Evolutionary conservation across 1,140 invertebrate genomes (phyloP).

Genomic region (Brachionus rubens): DNA sequence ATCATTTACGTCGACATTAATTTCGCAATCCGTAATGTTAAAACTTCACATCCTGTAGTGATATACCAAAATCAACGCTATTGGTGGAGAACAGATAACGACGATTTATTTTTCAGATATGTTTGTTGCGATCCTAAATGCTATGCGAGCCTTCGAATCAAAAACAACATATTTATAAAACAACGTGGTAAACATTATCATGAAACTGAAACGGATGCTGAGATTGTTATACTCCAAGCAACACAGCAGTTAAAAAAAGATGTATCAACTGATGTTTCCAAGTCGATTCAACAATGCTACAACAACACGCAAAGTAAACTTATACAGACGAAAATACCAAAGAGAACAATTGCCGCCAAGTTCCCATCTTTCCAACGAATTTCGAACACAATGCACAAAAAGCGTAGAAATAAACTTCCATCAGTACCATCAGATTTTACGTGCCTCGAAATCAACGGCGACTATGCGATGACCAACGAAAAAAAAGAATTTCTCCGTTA

Average conservation of each 20-base stretch:
- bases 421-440: background rate
- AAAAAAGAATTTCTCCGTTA: too few relatives aligned
- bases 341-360: background rate
- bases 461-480: background rate
- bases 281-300: conserved; percentile 4
- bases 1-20: too few relatives aligned
- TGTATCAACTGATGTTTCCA: background rate
- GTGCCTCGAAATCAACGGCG: background rate
- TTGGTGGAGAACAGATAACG: conserved; percentile 1
- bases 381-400: background rate
- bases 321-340: background rate
- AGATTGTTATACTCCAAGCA: background rate
- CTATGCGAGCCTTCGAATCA: background rate
- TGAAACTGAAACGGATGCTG: background rate
- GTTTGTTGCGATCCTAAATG: background rate
- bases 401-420: background rate
- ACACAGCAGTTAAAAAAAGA: conserved; percentile 16
- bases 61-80: conserved; percentile 6
- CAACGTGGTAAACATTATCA: background rate
- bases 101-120: background rate
- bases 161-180: background rate
- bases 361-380: background rate
- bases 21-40: too few relatives aligned
- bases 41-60: conserved; percentile 9
- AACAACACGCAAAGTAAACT: background rate